Evolutionary conservation across 2,888 invertebrate species (phyloP), one percentile per base, ranked within the genome.

Genomic region (Cataglyphis altisquamis): DNA sequence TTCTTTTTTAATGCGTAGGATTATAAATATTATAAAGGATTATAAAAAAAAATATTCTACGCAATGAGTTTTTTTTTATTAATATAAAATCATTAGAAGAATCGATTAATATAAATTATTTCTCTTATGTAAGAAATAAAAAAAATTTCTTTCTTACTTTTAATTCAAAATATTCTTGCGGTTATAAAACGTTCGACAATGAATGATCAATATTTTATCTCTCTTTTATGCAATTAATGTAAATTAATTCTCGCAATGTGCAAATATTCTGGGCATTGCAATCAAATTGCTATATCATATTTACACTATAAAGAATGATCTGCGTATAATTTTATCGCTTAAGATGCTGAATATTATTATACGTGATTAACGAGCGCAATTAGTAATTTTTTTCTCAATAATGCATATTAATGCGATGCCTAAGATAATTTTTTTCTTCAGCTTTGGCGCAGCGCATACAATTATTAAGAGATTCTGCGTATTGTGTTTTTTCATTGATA

Each of bases 401-500:
- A 73, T 39, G 55, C 29, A 41, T 41, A 62, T 41, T 73, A 15
- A 60, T 6, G 39, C 52, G 12, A 52, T 18, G 25, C 9, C 1
- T 41, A 41, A 73, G 1, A 32, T 6, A 3, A 25, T 72, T 74
- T 62, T 41, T 73, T 63, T 45, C 9, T 62, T 39, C 18, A n/a
- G 0, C 12, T 45, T 62, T 29, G 6, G 18, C 48, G n/a, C n/a
- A n/a, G 18, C 48, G 8, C 12, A 25, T 60, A 12, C 15, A 2
- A 1, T 36, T 36, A 75, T 66, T 8, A 18, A 25, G 39, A 52
- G 9, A 9, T 48, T 66, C 18, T 0, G 25, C n/a, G 52, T 8
- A 62, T 6, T 9, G 32, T 48, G 32, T 39, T 10, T 74, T 74
- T 75, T 10, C n/a, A 36, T 64, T 64, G 48, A 39, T 41, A 41